Evolutionary conservation across 2,888 invertebrate species (phyloP), one percentile per base, ranked within the genome.

Genomic region (Hyles lineata): DNA sequence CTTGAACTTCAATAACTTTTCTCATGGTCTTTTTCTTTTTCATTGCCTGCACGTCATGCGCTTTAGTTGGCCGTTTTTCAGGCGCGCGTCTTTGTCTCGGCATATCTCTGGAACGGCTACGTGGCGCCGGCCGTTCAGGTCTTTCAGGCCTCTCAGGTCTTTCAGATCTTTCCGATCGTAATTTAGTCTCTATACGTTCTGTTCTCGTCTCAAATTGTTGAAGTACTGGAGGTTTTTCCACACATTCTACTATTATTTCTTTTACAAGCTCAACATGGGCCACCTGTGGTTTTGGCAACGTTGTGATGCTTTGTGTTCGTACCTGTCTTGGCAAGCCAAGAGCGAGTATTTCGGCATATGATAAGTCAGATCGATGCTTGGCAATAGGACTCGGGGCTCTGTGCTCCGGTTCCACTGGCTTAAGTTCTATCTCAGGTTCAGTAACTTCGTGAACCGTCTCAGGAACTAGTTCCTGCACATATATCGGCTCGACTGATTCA

Each of bases 311-410:
- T 75, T 88, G 88, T 58, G 81, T 82, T 72, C 83, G 86, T 0
- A 86, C 78, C 73, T 90, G 91, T 74, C 87, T 91, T 19, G 91
- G 90, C 62, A 97, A 92, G 55, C 97, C 97, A 76, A 96, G 96
- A 60, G 96, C 96, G 80, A 97, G 91, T 84, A 97, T 96, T 90
- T 96, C 96, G 3, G 97, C 97, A 85, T 97, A 97, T 0, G 97
- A 97, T 81, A 96, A 95, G 76, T 95, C 97, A 95, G 81, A 97
- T 43, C 88, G 87, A 74, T 81, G 78, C 76, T 80, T 86, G 4
- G 81, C 75, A 4, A 83, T 80, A 4, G 91, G 90, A 76, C 92
- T 93, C 1, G 81, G 75, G 52, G 88, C 83, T 73, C 90, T 86
- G 52, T 85, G 83, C 19, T 84, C 86, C 11, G 73, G 74, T 73